phyloP scores from a whole-genome alignment of 2,888 invertebrate species.

The Drosophila incognita region DNA sequence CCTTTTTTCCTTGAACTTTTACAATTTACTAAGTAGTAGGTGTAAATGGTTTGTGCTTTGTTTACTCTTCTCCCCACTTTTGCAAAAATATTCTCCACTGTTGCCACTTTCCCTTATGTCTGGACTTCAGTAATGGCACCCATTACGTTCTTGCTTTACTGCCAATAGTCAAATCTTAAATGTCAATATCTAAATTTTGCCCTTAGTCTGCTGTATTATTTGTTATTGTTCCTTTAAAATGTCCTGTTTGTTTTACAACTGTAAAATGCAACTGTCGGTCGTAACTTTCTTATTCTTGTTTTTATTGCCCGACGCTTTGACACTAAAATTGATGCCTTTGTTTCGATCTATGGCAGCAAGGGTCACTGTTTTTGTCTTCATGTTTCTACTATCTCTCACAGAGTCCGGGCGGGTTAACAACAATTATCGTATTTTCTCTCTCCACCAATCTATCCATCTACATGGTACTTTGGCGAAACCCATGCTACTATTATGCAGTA shows the following conservation, averaged over 20 bases:
- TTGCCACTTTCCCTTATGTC: not conserved
- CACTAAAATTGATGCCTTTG: slow-evolving; percentile 18
- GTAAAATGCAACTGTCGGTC: slow-evolving; percentile 6
- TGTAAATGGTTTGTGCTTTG: not conserved
- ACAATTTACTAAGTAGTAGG: not conserved
- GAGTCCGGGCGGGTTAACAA: slow-evolving; percentile 42
- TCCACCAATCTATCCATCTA: slow-evolving; percentile 52
- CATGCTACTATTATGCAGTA: slow-evolving; percentile 32
- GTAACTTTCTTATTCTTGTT: not conserved
- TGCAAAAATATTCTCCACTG: not conserved
- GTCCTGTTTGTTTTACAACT: not conserved
- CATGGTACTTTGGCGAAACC: slow-evolving; percentile 8
- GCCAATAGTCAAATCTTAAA: not conserved
- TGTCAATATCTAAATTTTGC: not conserved
- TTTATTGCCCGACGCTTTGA: slow-evolving; percentile 6
- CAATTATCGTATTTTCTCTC: slow-evolving; percentile 52
- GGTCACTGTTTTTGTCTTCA: slow-evolving; percentile 1
- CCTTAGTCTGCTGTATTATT: not conserved
- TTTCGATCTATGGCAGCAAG: not conserved
- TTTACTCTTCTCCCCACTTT: not conserved
- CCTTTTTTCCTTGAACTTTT: not conserved
- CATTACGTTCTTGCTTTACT: not conserved
- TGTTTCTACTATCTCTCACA: not conserved
- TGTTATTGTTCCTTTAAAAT: not conserved
- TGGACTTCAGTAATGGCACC: not conserved